phyloP scores from a whole-genome alignment of 2,113 vertebrate species.

The Suncus etruscus region DNA sequence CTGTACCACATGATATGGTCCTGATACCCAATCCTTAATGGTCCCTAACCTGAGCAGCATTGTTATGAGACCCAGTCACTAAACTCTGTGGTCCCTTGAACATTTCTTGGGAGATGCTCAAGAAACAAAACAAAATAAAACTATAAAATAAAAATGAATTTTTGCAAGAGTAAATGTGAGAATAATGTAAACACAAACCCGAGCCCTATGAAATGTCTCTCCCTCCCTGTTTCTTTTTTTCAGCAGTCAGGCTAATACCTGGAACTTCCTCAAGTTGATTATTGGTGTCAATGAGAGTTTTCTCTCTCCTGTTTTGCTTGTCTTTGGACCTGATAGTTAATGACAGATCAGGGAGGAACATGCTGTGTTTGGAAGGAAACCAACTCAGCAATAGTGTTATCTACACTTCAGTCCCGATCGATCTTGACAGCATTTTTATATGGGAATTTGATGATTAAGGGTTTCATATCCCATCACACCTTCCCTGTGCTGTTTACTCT shows the following conservation, averaged over 20 bases:
- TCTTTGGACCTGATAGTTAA: constrained; percentile 45
- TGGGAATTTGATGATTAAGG: constrained; percentile 43
- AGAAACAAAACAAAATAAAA: no score
- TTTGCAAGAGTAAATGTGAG: not conserved
- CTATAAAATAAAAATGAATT: no score
- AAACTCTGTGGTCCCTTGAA: no score
- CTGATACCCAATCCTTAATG: no score
- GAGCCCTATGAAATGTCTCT: no score
- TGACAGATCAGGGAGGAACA: constrained; percentile 58
- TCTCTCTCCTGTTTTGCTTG: constrained; percentile 55
- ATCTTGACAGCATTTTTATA: constrained; percentile 52
- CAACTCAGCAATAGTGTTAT: constrained; percentile 10
- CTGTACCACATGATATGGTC: no score
- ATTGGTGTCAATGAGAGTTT: constrained; percentile 51
- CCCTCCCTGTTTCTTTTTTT: not conserved
- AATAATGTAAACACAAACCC: rapidly evolving
- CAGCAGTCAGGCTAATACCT: not conserved
- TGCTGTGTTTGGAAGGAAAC: constrained; percentile 68
- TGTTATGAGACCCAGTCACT: no score
- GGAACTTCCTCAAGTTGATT: constrained; percentile 26
- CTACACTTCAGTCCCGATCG: constrained; percentile 19
- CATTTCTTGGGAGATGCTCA: no score
- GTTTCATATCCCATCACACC: constrained; percentile 15
- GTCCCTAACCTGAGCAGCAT: no score
- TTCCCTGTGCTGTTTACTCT: constrained; percentile 28